Base-by-base conservation (phyloP, 1,140 invertebrate species). In the Pachypeltis micranthus region DNA sequence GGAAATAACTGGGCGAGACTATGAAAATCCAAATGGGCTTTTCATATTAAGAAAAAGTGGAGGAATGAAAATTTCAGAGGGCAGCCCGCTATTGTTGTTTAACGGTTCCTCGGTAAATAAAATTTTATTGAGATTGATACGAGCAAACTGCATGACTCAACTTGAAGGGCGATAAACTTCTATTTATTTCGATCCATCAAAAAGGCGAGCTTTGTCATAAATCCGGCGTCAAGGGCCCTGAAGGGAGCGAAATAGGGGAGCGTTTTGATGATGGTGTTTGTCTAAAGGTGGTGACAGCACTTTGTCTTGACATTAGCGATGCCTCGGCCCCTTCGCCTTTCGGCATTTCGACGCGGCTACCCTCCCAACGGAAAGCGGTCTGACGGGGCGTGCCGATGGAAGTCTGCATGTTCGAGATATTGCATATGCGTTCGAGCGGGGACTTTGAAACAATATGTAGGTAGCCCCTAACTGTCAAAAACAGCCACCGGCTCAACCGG, bases 71-170 rank as follows among this genome's bases (percentile, higher is more conserved):
- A 39, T 51, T 51, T 51, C 23, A 4, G 23, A 21, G 47, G 47
- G 47, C 12, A 21, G 47, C 3, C 19, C 23, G 47, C 4, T 10
- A 10, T 21, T 51, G 12, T 51, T 51, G 21, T 51, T n/a, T 51
- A 51, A 51, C 47, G 7, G 47, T 51, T 21, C 23, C 19, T 21
- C 19, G 21, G 10, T 51, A 51, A 51, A 51, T 51, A 51, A 51
- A 51, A 51, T 51, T 51, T 51, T 51, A 51, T 51, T 51, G 47
- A 51, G 47, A 51, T 51, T 51, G 47, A 51, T 51, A 51, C 47
- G 10, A 51, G 47, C 47, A 21, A 51, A 21, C 31, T 51, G 47
- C 21, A 51, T 51, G 47, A 51, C 47, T 51, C 47, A 51, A 51
- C 10, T 51, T 51, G 47, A 51, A 10, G 47, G 47, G 23, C 47